These are phyloP conservation scores for cat (Felis catus) DNA, from an alignment of 2,113 vertebrate species.

Conservation along the genomic window F.catus_Fca126_mat1.0 CM031421.1:40690501-40691000, in stretches of 20 bases:
- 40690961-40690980: not conserved
- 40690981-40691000: not conserved
- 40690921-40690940: not conserved
- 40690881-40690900: slow-evolving; percentile 21
- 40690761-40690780: not conserved
- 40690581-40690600: not conserved
- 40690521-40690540: not conserved
- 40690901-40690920: slow-evolving; percentile 59
- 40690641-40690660: not conserved
- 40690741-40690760: not conserved
- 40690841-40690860: slow-evolving; percentile 61
- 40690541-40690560: slow-evolving; percentile 7
- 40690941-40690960: not conserved
- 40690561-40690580: not conserved
- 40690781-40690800: slow-evolving; percentile 33
- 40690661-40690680: not conserved
- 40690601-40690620: not conserved
- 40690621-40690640: not conserved
- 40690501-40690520: not conserved
- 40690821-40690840: slow-evolving; percentile 53
- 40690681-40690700: not conserved
- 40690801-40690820: slow-evolving; percentile 28
- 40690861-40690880: slow-evolving; percentile 56
- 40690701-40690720: not conserved
- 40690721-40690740: not conserved